Evolutionary conservation across 2,888 invertebrate species (phyloP).

Genomic region (Pristionchus japonicus): DNA sequence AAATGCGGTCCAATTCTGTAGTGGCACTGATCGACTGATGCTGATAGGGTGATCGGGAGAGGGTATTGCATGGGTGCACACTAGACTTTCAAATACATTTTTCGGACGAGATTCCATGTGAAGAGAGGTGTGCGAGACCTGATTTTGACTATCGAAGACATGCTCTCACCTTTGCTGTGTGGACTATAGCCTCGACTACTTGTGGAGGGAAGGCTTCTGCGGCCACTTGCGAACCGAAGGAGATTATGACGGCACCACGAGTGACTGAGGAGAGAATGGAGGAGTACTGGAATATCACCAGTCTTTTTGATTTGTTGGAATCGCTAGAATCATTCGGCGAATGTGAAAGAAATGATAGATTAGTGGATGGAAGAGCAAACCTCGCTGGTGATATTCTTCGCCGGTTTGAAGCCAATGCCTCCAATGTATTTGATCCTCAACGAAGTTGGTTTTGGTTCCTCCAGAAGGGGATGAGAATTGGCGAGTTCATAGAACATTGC

Average conservation of each 20-base stretch:
- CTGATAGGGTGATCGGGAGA: neutral
- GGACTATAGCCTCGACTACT: neutral
- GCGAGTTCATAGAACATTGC: conserved; percentile 25
- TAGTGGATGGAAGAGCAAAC: no score
- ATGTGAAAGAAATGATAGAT: no score
- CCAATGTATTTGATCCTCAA: neutral
- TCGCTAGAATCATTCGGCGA: no score
- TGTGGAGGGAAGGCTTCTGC: neutral
- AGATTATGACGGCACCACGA: conserved; percentile 56
- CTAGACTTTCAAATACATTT: no score
- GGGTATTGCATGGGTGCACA: neutral
- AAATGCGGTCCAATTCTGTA: neutral
- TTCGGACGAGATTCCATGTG: no score
- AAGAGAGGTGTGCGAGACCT: no score
- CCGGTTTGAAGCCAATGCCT: neutral
- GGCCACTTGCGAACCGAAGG: conserved; percentile 58
- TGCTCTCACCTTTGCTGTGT: neutral
- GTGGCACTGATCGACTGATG: neutral
- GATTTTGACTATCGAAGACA: no score
- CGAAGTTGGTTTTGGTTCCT: conserved; percentile 15
- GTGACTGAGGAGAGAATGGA: conserved; percentile 47
- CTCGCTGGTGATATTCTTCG: neutral
- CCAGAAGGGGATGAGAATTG: neutral
- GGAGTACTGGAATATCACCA: neutral
- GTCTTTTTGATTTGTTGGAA: no score